These are phyloP conservation scores for Kuschelorhynchus macadamiae DNA, from an alignment of 2,888 invertebrate species.

Conservation along the genomic window DNA sequence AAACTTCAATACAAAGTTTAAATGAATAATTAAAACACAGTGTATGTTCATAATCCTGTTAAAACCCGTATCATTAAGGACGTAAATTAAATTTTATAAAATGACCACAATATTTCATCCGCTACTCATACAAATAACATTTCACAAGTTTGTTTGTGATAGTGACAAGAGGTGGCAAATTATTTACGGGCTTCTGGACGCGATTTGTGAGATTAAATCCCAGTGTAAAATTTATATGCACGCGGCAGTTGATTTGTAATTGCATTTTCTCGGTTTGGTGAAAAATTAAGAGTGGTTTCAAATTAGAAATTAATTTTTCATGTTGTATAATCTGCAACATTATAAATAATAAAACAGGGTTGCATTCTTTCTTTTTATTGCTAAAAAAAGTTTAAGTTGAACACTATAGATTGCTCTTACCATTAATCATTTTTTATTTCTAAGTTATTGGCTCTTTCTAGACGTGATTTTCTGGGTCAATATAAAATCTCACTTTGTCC, in stretches of 20 bases:
- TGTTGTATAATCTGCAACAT: too few species aligned
- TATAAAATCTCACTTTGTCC: too few species aligned
- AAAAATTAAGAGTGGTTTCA: not conserved
- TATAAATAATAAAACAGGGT: too few species aligned
- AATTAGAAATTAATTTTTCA: not conserved
- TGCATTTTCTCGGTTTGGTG: conserved; percentile 19
- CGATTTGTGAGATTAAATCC: conserved; percentile 46
- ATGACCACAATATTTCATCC: conserved; percentile 27
- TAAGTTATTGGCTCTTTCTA: too few species aligned
- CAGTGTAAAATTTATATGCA: conserved; percentile 36
- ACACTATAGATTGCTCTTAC: too few species aligned
- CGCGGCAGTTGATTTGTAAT: conserved; percentile 26
- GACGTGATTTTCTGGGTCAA: too few species aligned
- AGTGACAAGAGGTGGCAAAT: conserved; percentile 40
- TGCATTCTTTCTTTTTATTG: too few species aligned
- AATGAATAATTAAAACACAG: too few species aligned
- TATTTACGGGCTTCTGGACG: conserved; percentile 45
- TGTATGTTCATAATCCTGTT: too few species aligned
- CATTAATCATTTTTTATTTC: too few species aligned
- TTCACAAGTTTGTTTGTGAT: conserved; percentile 48
- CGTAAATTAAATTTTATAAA: conserved; percentile 21
- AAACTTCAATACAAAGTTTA: too few species aligned
- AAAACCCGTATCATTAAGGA: conserved; percentile 13
- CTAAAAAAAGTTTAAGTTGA: too few species aligned
- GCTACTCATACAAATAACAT: conserved; percentile 34